phyloP scores from a whole-genome alignment of 35 echinoderm and acorn worm species.

The Hemicentrotus pulcherrimus region DNA sequence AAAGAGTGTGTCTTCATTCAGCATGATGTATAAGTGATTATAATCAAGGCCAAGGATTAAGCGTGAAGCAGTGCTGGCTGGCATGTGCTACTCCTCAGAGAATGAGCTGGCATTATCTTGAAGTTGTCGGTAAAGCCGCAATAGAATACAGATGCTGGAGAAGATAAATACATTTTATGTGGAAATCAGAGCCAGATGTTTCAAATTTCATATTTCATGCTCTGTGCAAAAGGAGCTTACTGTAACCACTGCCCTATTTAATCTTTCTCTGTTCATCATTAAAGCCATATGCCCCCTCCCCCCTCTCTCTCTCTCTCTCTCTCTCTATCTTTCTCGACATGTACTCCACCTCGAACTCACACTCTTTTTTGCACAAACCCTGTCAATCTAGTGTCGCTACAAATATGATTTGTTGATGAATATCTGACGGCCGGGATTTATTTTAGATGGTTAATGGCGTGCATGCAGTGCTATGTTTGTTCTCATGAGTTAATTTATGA shows the following conservation, averaged over 20 bases:
- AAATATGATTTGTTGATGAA: conserved; percentile 19
- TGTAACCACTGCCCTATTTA: not conserved
- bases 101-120: not conserved
- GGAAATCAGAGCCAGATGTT: conserved; percentile 36
- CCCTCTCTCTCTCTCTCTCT: not conserved
- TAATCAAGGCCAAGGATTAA: not conserved
- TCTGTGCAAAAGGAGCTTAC: not conserved
- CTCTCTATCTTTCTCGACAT: not conserved
- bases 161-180: conserved; percentile 28
- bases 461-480: not conserved
- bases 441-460: not conserved
- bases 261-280: conserved; percentile 11
- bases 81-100: not conserved
- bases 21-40: not conserved
- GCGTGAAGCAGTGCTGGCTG: not conserved
- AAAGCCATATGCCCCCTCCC: not conserved
- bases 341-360: not conserved
- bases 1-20: conserved; percentile 1
- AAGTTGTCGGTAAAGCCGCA: not conserved
- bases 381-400: not conserved
- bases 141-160: conserved; percentile 31
- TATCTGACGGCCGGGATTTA: not conserved
- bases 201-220: conserved; percentile 14
- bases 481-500: conserved; percentile 33
- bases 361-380: not conserved